Evolutionary conservation across 2,888 invertebrate genomes (phyloP), one percentile per base, ranked within the genome.

Genomic region (Agelastica alni): DNA sequence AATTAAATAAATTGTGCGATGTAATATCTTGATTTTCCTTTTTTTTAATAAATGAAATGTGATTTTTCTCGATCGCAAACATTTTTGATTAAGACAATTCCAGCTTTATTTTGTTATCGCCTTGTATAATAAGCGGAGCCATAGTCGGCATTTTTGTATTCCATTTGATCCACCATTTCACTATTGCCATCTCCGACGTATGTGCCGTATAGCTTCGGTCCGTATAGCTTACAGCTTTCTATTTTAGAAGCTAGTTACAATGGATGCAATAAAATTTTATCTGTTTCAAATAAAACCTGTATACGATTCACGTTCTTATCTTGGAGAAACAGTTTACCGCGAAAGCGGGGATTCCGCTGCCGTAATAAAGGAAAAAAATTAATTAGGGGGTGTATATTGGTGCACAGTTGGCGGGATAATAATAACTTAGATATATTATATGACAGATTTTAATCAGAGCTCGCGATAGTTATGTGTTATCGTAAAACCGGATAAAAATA

Each of bases 241-340:
- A 51, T 51, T 43, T 39, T 51, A 36, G 18, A 43, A 43, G 36
- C 43, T 44, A 51, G 57, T 59, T 47, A 54, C 56, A 56, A 59
- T 54, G 31, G 45, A 49, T 39, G 53, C 49, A 57, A 49, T 59
- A 59, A 57, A 59, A 57, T 54, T 59, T 59, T 59, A 59, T 59
- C 57, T 59, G 48, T 56, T 59, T 41, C 56, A 57, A 54, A 57
- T 59, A 59, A 59, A 59, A 51, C 51, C 59, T 28, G 54, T 57
- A 57, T 47, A 54, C 58, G 55, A 58, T 58, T 51, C 58, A 52
- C 51, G 51, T 51, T 47, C 54, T 55, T 54, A 54, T 58, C 58
- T 58, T 18, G 30, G 41, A 47, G 54, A 51, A 54, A 51, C 53
- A 53, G 47, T 53, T 43, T 43, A 48, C 48, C 48, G 43, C 48